Percentiles rank a stretch among this genome's conserved stretches.
phyloP scores from a whole-genome alignment of 2,888 invertebrate species.

The Leucania comma region DNA sequence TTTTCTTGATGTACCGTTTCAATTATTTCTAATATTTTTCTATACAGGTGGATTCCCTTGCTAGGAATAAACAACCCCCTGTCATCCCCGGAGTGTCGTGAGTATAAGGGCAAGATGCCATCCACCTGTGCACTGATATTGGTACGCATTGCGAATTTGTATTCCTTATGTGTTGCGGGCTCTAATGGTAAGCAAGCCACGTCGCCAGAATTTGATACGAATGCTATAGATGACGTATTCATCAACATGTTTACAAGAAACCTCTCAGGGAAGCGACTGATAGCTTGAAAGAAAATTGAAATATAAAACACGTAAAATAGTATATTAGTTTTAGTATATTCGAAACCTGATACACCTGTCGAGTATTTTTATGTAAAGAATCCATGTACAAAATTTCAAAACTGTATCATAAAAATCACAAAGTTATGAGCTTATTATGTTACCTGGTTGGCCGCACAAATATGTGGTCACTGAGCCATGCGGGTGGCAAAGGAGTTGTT shows the following conservation, averaged over 20 bases:
- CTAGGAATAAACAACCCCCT: slow-evolving; percentile 41
- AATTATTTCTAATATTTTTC: slow-evolving; percentile 9
- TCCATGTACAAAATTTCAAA: too few relatives aligned
- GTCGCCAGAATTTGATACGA: slow-evolving; percentile 46
- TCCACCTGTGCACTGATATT: slow-evolving; percentile 59
- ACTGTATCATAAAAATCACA: too few relatives aligned
- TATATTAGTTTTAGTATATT: too few relatives aligned
- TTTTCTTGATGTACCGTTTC: slow-evolving; percentile 22
- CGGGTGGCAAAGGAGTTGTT: too few relatives aligned
- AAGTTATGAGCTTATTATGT: too few relatives aligned
- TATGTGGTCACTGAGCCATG: too few relatives aligned
- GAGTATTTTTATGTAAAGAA: too few relatives aligned
- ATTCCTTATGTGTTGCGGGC: slow-evolving; percentile 30
- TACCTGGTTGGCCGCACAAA: too few relatives aligned
- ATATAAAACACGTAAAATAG: too few relatives aligned
- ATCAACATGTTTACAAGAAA: slow-evolving; percentile 34
- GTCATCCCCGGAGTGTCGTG: slow-evolving; percentile 52
- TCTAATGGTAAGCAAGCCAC: slow-evolving; percentile 35
- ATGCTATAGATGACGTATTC: slow-evolving; percentile 42
- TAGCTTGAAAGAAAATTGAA: neutral
- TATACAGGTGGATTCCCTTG: slow-evolving; percentile 37
- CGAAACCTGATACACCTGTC: too few relatives aligned
- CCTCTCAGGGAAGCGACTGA: neutral
- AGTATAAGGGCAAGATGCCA: slow-evolving; percentile 28
- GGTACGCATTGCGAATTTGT: slow-evolving; percentile 45